Base-by-base conservation (phyloP, 2,888 invertebrate species). In the Gasteruption jaculator region DNA sequence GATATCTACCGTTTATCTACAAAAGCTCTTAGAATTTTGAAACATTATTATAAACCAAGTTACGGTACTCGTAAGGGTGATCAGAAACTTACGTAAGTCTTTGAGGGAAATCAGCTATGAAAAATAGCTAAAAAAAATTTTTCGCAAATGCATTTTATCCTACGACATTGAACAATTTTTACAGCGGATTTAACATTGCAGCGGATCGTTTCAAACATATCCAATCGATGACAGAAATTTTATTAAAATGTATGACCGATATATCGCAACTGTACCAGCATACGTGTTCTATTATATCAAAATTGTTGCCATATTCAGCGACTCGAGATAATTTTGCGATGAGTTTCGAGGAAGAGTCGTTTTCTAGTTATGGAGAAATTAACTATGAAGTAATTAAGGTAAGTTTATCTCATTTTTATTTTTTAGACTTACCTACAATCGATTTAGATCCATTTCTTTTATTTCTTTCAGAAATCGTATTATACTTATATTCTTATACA, bases 401-500 rank as follows among this genome's bases (percentile, higher is more conserved):
- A 30, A 40, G 43, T 41, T 32, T 37, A 36, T 32, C 14, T 41
- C 11, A 38, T 30, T 26, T 33, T 8, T 14, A 15, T 29, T 18
- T 26, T 2, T 18, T 41, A 27, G 18, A 7, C 34, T 33, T 18
- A 27, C 3, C 24, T 31, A 15, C 21, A 46, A 34, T n/a, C 29
- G 34, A 30, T 41, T 6, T 22, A 35, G 46, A 42, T 39, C 19
- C 33, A 16, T 27, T 20, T 34, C 27, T 40, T 22, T 38, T 41
- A 37, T 27, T 37, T 46, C 24, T 47, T 52, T 12, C 45, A 70
- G 66, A 56, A 45, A 44, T 53, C 61, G 18, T 70, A 67, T 44
- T 60, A 67, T 38, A 61, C 44, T 6, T 68, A 60, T 41, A 49
- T 68, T 24, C 52, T 69, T n/a, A 52, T 54, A 4, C 70, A 70